Evolutionary conservation across 1,140 invertebrate genomes (phyloP).

Genomic region (Luehdorfia chinensis): DNA sequence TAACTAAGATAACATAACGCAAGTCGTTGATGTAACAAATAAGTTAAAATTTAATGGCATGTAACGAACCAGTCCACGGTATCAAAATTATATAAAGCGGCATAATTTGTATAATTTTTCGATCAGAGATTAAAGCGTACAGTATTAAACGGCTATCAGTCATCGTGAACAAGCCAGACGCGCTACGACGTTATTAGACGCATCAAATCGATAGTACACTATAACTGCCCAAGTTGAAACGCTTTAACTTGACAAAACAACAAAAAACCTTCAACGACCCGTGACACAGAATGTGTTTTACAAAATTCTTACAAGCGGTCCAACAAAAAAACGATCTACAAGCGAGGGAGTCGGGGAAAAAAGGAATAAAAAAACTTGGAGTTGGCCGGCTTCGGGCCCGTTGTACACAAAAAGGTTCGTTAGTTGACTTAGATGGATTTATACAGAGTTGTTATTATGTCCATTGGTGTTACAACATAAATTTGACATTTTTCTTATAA

Average conservation of each 20-base stretch:
- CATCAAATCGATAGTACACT: constrained; percentile 12
- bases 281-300: constrained; percentile 32
- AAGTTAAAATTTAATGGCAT: not conserved
- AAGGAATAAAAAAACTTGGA: constrained; percentile 22
- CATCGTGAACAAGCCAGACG: constrained; percentile 7
- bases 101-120: constrained; percentile 16
- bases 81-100: constrained; percentile 3
- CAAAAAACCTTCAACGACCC: constrained; percentile 16
- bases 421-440: constrained; percentile 26
- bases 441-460: constrained; percentile 27
- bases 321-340: constrained; percentile 20
- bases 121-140: constrained; percentile 11
- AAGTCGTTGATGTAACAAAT: too few relatives aligned
- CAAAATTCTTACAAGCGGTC: constrained; percentile 31
- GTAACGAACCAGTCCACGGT: constrained; percentile 7
- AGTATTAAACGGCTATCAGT: constrained; percentile 13
- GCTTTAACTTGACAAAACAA: constrained; percentile 18
- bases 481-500: too few relatives aligned
- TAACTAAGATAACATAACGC: too few relatives aligned
- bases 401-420: constrained; percentile 21
- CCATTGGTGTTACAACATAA: too few relatives aligned
- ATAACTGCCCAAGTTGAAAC: constrained; percentile 19
- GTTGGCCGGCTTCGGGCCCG: constrained; percentile 21
- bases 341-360: constrained; percentile 23
- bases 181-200: constrained; percentile 4